Evolutionary conservation across 2,113 vertebrate species (phyloP), one percentile per base, ranked within the genome.

Genomic region (Turdus rufiventris): DNA sequence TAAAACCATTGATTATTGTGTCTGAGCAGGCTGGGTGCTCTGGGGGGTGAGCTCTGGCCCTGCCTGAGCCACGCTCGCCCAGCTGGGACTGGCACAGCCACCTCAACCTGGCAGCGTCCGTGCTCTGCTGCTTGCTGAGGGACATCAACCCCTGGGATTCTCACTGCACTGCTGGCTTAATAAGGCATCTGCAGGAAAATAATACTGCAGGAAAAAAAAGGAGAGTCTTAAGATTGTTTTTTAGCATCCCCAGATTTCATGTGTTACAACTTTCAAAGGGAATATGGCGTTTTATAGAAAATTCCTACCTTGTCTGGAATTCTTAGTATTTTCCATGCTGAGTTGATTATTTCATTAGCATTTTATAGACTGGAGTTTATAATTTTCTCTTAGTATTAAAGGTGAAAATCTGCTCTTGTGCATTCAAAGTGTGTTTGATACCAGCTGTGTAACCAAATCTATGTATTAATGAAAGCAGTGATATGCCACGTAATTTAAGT

Each of bases 21-120:
- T 53, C 73, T 60, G 78, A 33, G 9, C 15, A 18, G 34, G 43
- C 29, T 60, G 6, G 4, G 65, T 33, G 78, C 60, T 38, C 26
- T 23, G 70, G 60, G 48, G 63, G 45, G 63, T 40, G 74, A 18
- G 42, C 57, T 50, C 29, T 33, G 61, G 38, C 67, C 9, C n/a
- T 28, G 4, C 4, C 50, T n/a, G 51, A 6, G 50, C 50, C 2
- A 0, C 5, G 5, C 40, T 5, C 8, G 6, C 8, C 29, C 21
- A 3, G 2, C 34, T 0, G 0, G 28, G 36, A 18, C 8, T 1
- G 16, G 31, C 3, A 0, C 1, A 3, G 65, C 71, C 33, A 7
- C 34, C 33, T 18, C 51, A 24, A 47, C 16, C 16, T 16, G 58
- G 40, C 16, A 28, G 1, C 14, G 5, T 3, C 73, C 3, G 7